Evolutionary conservation across 2,113 vertebrate genomes (phyloP).

Genomic region (Erythrocercus mccallii): DNA sequence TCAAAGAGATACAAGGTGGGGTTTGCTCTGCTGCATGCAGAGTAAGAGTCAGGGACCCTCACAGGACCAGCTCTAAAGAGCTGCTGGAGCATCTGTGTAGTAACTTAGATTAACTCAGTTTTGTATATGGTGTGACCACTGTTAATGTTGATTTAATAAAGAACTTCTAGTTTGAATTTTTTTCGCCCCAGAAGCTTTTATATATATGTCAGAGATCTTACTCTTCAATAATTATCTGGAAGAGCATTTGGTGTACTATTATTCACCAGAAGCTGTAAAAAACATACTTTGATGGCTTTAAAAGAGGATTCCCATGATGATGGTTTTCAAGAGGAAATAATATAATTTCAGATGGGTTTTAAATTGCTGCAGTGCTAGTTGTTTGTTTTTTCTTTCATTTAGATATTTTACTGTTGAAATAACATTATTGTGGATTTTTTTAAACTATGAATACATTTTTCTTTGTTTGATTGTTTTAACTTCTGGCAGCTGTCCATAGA

Average conservation of each 20-base stretch:
- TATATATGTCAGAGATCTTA: background rate
- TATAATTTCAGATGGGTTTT: background rate
- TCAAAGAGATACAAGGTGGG: background rate
- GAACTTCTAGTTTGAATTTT: background rate
- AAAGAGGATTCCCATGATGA: background rate
- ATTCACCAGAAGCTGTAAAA: background rate
- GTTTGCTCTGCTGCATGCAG: background rate
- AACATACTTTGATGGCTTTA: background rate
- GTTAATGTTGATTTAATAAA: background rate
- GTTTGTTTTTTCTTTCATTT: background rate
- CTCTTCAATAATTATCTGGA: background rate
- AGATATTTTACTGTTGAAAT: background rate
- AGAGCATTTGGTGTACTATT: background rate
- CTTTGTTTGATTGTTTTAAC: background rate
- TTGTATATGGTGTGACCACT: background rate
- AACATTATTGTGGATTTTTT: background rate
- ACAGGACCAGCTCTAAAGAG: background rate
- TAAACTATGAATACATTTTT: background rate
- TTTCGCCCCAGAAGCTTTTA: background rate
- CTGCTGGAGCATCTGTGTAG: rapidly evolving
- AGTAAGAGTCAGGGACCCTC: background rate
- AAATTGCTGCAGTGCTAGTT: background rate
- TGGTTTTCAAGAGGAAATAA: background rate
- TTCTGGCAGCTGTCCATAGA: background rate
- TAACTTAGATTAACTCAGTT: background rate